These are phyloP conservation scores for Microcebus murinus DNA, from an alignment of 2,113 vertebrate genomes.

Conservation along the genomic window DNA sequence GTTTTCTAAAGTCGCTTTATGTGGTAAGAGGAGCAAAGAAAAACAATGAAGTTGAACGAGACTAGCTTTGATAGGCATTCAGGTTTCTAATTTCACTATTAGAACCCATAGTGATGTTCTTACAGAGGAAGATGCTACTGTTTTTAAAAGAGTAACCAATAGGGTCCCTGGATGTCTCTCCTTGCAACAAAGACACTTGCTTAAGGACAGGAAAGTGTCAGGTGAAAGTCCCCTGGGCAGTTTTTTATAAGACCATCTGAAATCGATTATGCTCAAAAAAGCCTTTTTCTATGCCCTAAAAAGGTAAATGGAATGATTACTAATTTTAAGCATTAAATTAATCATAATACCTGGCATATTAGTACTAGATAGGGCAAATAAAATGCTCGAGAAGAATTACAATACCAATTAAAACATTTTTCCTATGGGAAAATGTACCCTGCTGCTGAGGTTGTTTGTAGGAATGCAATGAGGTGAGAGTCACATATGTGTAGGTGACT, in stretches of 20 bases:
- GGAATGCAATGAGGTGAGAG: not conserved
- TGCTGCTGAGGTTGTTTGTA: not conserved
- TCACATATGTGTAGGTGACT: not conserved
- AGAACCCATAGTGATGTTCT: constrained; percentile 37
- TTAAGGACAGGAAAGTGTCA: constrained; percentile 3
- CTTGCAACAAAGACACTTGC: constrained; percentile 3
- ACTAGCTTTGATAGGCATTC: not conserved
- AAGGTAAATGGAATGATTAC: constrained; percentile 43
- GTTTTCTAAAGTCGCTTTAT: constrained; percentile 28
- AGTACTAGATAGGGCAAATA: constrained; percentile 29
- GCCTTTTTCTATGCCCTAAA: constrained; percentile 17
- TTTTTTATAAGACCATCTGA: constrained; percentile 34
- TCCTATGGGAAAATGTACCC: not conserved
- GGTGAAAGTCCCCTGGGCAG: not conserved
- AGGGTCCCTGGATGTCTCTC: not conserved
- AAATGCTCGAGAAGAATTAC: constrained; percentile 40
- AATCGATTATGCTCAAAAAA: constrained; percentile 61
- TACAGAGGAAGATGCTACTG: not conserved
- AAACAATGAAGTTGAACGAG: not conserved
- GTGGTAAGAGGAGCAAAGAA: not conserved
- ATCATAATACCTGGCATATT: constrained; percentile 48
- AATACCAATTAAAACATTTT: constrained; percentile 17
- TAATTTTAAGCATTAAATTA: constrained; percentile 71
- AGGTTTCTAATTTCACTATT: not conserved
- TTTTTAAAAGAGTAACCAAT: not conserved